Conservation (phyloP, 2,888 invertebrate genomes). For the Chalcosyrphus nemorum region DNA sequence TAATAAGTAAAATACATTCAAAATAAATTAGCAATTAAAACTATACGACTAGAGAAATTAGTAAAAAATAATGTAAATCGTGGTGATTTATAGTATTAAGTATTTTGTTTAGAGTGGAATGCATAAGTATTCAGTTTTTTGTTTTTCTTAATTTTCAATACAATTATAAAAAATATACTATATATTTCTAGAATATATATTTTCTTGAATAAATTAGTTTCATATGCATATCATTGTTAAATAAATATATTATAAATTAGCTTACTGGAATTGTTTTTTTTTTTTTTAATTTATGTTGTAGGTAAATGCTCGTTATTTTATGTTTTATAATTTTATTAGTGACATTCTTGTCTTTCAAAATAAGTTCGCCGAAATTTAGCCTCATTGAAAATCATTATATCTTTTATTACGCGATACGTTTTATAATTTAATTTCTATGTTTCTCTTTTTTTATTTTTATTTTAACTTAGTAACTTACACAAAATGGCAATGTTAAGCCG, state of each 20-base stretch:
- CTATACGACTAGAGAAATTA: constrained; percentile 71
- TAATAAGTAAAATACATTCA: constrained; percentile 58
- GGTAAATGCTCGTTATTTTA: constrained; percentile 37
- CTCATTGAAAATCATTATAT: neutral
- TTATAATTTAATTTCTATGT: neutral
- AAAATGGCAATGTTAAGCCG: constrained; percentile 21
- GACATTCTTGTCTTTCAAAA: neutral
- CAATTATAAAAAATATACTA: constrained; percentile 65
- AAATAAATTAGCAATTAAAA: constrained; percentile 62
- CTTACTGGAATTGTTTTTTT: constrained; percentile 3
- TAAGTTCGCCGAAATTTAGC: neutral
- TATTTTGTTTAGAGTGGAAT: constrained; percentile 56
- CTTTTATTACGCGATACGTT: neutral
- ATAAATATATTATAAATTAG: constrained; percentile 1
- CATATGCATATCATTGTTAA: neutral
- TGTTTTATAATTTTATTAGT: neutral
- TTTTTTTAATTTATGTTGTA: constrained; percentile 5
- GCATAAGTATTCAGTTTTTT: constrained; percentile 26
- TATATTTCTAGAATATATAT: constrained; percentile 16
- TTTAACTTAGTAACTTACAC: neutral
- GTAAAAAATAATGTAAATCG: constrained; percentile 32
- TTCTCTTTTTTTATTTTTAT: neutral
- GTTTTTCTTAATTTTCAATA: constrained; percentile 31
- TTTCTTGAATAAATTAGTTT: constrained; percentile 25
- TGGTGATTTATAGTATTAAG: constrained; percentile 47